A percentile compares a stretch with the other conserved stretches of the same genome.
Evolutionary conservation across 2,113 vertebrate genomes (phyloP).

Genomic region (Passer montanus): DNA sequence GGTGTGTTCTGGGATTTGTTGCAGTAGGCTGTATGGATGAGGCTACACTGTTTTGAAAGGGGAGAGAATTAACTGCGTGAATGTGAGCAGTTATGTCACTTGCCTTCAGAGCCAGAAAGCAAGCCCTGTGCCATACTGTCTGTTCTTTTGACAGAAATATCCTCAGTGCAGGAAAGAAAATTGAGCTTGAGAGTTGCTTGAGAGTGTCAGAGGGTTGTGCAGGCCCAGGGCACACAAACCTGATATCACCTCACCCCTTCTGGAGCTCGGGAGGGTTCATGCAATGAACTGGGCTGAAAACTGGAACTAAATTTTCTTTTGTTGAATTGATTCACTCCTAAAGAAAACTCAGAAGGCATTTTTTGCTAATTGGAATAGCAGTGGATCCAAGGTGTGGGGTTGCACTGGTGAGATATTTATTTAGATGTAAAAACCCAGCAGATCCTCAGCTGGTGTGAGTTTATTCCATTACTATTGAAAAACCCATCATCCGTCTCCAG

Average conservation of each 20-base stretch:
- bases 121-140: not conserved
- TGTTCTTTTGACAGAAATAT: not conserved
- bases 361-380: not conserved
- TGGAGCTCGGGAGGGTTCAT: not conserved
- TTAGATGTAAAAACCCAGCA: not conserved
- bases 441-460: not conserved
- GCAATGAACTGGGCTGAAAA: not conserved
- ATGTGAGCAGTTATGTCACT: not conserved
- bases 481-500: not conserved
- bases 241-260: accelerated
- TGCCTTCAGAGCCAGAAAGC: not conserved
- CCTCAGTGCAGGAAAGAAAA: not conserved
- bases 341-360: not conserved
- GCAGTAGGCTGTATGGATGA: not conserved
- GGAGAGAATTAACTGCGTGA: not conserved
- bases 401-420: not conserved
- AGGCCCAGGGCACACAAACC: not conserved
- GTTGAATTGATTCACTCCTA: not conserved
- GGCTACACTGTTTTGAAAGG: not conserved
- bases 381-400: not conserved
- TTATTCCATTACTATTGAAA: not conserved
- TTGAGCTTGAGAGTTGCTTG: not conserved
- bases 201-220: not conserved
- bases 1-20: not conserved
- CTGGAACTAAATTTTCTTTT: not conserved